Evolutionary conservation across 2,797 vertebrate species (phyloP), one percentile per base, ranked within the genome.

Genomic region (Oryzias dopingdopingensis): DNA sequence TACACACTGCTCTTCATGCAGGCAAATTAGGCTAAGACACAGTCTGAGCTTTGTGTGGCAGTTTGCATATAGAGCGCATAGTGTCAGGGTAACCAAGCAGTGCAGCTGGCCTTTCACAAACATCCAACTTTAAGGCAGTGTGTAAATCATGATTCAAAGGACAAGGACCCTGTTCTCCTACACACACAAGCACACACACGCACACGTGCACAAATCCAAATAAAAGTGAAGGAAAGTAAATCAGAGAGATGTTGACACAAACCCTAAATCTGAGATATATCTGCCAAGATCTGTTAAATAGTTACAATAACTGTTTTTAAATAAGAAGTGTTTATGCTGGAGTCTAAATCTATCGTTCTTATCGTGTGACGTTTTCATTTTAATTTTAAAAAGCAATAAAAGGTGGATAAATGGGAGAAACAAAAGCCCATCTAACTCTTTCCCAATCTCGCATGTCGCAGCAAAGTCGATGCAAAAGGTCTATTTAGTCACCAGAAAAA

Each of bases 61-160:
- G 69, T 74, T 56, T 80, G 81, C 80, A 65, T 90, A 92, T 89
- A 90, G 88, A 90, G 88, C 65, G 42, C 85, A 89, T 89, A 90
- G 87, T 88, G 89, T 90, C 81, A 57, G 77, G 82, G 90, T 91
- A 87, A 86, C 89, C 77, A 90, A 75, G 89, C 86, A 88, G 86
- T 90, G 89, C 89, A 92, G 90, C 90, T 91, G 90, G 80, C 67
- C 81, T 80, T 82, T 80, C 70, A 83, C 70, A 92, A 85, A 79
- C 83, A 88, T 88, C 86, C 86, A 83, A 85, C 83, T 79, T 89
- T 86, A 85, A 79, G 71, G 79, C 82, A 72, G 81, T 79, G 81
- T 89, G 85, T 90, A 89, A 88, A 90, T 90, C 83, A 85, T 82
- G 76, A 87, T 77, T 65, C 79, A 60, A 65, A 83, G 82, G 75